Evolutionary conservation across 2,888 invertebrate species (phyloP), one percentile per base, ranked within the genome.

Genomic region (Mactromeris polynyma): DNA sequence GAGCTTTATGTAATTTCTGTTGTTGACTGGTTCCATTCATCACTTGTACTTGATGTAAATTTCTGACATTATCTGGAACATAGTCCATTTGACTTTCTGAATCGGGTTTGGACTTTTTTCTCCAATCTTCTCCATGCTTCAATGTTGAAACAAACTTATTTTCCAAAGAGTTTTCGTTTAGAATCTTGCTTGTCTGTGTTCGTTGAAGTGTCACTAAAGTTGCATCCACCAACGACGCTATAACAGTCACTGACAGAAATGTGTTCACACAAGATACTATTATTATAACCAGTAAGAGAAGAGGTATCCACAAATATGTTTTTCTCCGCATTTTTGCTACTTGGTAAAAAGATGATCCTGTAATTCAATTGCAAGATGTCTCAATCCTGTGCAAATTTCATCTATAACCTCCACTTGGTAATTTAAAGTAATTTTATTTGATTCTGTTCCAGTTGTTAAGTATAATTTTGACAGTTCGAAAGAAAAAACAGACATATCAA

Each of bases 11-110:
- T 36, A 36, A 36, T 73, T 73, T 17, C 31, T 9, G 3, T 17
- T 0, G 11, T 69, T 69, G 2, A 33, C 17, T 3, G 2, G 33
- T 33, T 69, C 33, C 69, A 69, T 31, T 69, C 19, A 31, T 31
- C 9, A 3, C 73, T 11, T 36, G 14, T 33, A 11, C 19, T 33
- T 33, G 2, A 36, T 21, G 6, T 73, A 33, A 31, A 19, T 33
- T 33, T 73, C 19, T 73, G 1, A 0, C 26, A 36, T 73, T 73
- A 0, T 14, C 14, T 36, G 73, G 73, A 33, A 73, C 73, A 73
- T 73, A 73, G 73, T 73, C 17, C 73, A 73, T 17, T 36, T 73
- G 73, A 73, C 73, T 73, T 73, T 73, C 14, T 33, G 26, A 73
- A 73, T 73, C 33, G 19, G 1, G 33, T 4, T 73, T 9, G 17